Percentiles rank a stretch among this genome's conserved stretches.
phyloP scores from a whole-genome alignment of 1,140 invertebrate species.

The Metaphire vulgaris region DNA sequence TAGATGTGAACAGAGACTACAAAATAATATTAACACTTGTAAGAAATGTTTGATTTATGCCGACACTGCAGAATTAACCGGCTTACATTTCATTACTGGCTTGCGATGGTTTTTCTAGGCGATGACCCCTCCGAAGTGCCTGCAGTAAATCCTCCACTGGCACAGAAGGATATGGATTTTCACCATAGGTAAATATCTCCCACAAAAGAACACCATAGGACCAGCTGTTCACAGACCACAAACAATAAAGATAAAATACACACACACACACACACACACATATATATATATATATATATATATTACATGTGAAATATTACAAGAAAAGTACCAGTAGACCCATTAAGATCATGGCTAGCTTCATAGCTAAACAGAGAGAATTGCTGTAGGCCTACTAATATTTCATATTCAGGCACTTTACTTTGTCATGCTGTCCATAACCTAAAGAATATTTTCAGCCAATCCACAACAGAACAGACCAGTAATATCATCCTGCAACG shows the following conservation, averaged over 20 bases:
- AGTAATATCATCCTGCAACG: no score
- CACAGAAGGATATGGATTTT: slow-evolving; percentile 46
- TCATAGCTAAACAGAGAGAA: no score
- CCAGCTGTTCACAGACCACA: slow-evolving; percentile 34
- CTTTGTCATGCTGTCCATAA: no score
- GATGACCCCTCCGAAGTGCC: slow-evolving; percentile 7
- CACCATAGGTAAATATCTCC: slow-evolving; percentile 53
- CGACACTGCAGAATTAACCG: no score
- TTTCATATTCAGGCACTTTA: no score
- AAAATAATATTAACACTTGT: no score
- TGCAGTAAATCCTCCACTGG: slow-evolving; percentile 57
- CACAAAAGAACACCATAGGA: slow-evolving; percentile 49
- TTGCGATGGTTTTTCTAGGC: slow-evolving; percentile 4
- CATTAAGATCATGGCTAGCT: no score
- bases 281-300: background rate
- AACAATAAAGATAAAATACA: slow-evolving; percentile 18
- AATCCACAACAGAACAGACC: no score
- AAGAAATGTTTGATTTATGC: no score
- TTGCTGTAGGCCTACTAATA: no score
- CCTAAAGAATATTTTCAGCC: no score
- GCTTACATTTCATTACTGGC: slow-evolving; percentile 11
- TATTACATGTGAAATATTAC: background rate
- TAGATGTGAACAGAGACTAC: background rate
- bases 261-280: background rate
- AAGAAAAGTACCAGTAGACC: no score